phyloP scores from a whole-genome alignment of 2,113 vertebrate species.

The Miniopterus natalensis region DNA sequence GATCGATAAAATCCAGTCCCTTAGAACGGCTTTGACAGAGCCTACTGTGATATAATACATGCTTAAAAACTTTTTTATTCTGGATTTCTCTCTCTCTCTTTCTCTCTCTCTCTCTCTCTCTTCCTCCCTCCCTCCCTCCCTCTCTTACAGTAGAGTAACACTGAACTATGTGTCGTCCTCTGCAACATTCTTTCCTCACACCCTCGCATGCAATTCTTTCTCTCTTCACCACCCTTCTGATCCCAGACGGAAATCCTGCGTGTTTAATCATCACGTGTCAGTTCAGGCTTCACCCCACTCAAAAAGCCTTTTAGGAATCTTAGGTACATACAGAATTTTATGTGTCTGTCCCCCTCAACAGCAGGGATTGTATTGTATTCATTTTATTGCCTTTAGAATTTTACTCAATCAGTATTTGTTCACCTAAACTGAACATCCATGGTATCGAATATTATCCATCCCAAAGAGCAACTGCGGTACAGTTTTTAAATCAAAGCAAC shows the following conservation, averaged over 20 bases:
- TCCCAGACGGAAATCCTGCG: background rate
- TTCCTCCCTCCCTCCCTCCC: background rate
- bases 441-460: background rate
- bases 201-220: background rate
- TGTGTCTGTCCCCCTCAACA: background rate
- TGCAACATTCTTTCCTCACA: background rate
- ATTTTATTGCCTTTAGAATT: conserved; percentile 8
- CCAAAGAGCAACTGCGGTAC: background rate
- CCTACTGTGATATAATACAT: background rate
- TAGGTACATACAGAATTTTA: background rate
- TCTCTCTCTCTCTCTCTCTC: no score
- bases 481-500: background rate
- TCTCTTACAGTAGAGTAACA: background rate
- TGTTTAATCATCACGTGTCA: background rate
- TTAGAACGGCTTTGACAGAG: background rate
- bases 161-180: background rate
- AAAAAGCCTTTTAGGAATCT: background rate
- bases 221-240: background rate
- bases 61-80: background rate
- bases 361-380: background rate
- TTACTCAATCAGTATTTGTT: background rate
- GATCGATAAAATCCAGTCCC: background rate
- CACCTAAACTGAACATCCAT: background rate
- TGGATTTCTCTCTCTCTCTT: background rate
- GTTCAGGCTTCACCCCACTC: background rate